Evolutionary conservation across 2,888 invertebrate species (phyloP), one percentile per base, ranked within the genome.

Genomic region (Deilephila porcellus): DNA sequence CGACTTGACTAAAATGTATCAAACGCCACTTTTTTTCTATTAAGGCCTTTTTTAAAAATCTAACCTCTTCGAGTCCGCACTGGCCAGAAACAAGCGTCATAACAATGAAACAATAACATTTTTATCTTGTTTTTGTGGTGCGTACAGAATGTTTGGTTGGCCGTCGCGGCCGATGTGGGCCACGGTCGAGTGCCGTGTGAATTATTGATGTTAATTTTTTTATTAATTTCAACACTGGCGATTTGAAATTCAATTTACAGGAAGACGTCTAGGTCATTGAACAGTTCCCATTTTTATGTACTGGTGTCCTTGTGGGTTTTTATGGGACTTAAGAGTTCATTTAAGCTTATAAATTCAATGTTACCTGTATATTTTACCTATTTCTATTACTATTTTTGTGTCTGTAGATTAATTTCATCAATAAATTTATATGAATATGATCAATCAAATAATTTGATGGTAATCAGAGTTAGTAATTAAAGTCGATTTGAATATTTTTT

Each of bases 141-240:
- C 45, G 52, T 53, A 63, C 72, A 63, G 62, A 72, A 63, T 62
- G 72, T 62, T 32, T 52, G 53, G n/a, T 11, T n/a, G 70, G 70
- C 56, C 62, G 56, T 70, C 71, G 32, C 37, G 56, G 34, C 56
- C 71, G 52, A 75, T 75, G 73, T 75, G 59, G 74, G 75, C 72
- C 76, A 75, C 60, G 75, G 73, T 56, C 73, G 70, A 19, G 45
- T 20, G 17, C 60, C 71, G 74, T 70, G 74, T 76, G 74, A 77
- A 75, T 75, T 73, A 76, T 72, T 70, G 34, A 75, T 74, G 74
- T 71, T 70, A 75, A 76, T 25, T 59, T 45, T 56, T 60, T 77
- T 74, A 75, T 76, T 75, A 76, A 77, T 79, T 77, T 72, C 77
- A 72, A 74, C 76, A 79, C 70, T 67, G 72, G 64, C 59, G 67